Evolutionary conservation across 1,140 invertebrate species (phyloP), one percentile per base, ranked within the genome.

Genomic region (Lanistes nyassanus): DNA sequence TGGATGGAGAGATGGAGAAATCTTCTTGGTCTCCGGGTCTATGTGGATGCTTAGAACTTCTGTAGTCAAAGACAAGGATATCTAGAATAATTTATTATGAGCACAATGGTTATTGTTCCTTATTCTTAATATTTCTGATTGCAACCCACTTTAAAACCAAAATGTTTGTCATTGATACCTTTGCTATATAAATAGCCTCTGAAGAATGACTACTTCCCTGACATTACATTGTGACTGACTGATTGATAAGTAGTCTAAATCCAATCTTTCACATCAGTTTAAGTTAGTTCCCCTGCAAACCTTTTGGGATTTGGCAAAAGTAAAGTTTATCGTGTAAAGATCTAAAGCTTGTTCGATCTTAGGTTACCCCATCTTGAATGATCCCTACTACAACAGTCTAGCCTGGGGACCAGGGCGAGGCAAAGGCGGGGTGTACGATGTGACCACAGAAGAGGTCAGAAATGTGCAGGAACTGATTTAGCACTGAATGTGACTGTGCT

Each of bases 331-430:
- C 13, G 29, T 31, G 29, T 16, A 31, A 64, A 67, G 23, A 16
- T 34, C n/a, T n/a, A n/a, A n/a, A n/a, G 21, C 51, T 51, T 51
- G 11, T 19, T 47, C 65, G 69, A 72, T 77, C 76, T 58, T 87
- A 95, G 94, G 97, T 72, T 96, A 96, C 91, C 98, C 98, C 2
- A 98, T 99, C 73, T 93, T 98, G 2, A 99, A 99, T 87, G 98
- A 99, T 90, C 95, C 96, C 0, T 90, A 99, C 0, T 99, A 99
- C 90, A 88, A 88, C 77, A 83, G 81, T 58, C 39, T 74, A 64
- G 82, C 81, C 9, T 89, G 86, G 85, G 88, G 89, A 31, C 84
- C 85, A 42, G 77, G 94, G 39, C 97, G 97, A 83, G 98, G 97
- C 1, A 97, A 96, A 87, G 94, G 94, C 29, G 97, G 97, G 2